These are phyloP conservation scores for Amphiprion clarkii DNA, from an alignment of 2,797 vertebrate species.

Conservation along the genomic window DNA sequence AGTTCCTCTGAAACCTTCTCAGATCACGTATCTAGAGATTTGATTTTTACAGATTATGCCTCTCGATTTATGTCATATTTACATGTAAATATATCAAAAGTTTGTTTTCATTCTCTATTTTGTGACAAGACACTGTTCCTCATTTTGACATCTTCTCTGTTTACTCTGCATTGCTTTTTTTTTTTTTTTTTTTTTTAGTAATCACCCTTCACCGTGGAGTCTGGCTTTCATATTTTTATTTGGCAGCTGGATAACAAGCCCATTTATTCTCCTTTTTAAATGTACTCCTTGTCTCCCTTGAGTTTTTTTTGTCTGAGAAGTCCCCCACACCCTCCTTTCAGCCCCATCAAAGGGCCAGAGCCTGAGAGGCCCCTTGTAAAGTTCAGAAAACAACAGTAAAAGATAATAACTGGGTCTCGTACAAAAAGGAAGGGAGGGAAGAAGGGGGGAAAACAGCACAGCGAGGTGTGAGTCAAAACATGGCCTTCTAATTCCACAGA, in stretches of 20 bases:
- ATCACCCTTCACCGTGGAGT: conserved; percentile 40
- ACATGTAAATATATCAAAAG: conserved; percentile 38
- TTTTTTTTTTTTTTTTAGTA: conserved; percentile 20
- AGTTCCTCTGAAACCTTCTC: conserved; percentile 65
- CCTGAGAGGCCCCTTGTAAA: conserved; percentile 79
- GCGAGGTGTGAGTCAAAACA: conserved; percentile 72
- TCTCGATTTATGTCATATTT: conserved; percentile 40
- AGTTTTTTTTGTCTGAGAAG: conserved; percentile 48
- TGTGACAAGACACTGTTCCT: conserved; percentile 31
- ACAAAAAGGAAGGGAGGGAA: conserved; percentile 48
- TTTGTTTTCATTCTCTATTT: conserved; percentile 39
- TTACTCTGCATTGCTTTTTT: conserved; percentile 23
- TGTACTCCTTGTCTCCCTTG: conserved; percentile 36
- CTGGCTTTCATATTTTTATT: conserved; percentile 74
- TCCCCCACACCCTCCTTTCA: conserved; percentile 58
- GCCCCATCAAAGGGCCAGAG: conserved; percentile 75
- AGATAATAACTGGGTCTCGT: conserved; percentile 77
- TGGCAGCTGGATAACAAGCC: conserved; percentile 61
- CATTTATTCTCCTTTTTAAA: conserved; percentile 59
- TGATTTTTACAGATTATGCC: conserved; percentile 37
- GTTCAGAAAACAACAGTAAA: conserved; percentile 83
- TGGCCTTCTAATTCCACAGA: conserved; percentile 61
- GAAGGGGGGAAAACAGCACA: conserved; percentile 11
- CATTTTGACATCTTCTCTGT: conserved; percentile 40
- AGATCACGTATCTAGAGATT: conserved; percentile 56